phyloP scores from a whole-genome alignment of 1,140 invertebrate genomes.

The Orchestia grillus region DNA sequence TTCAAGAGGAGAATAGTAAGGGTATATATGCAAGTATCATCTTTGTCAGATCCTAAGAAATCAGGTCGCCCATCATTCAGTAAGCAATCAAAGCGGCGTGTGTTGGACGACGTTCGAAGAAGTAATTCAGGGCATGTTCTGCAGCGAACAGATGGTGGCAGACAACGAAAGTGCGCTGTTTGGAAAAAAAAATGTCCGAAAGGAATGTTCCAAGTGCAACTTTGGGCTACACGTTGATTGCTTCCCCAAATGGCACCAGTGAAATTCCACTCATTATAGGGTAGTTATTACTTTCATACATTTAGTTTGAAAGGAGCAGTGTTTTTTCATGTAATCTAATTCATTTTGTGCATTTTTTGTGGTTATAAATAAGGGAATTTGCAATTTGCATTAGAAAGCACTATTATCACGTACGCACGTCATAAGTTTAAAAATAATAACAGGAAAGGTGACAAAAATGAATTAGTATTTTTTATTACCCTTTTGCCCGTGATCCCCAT shows the following conservation, averaged over 20 bases:
- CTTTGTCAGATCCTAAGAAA: conserved; percentile 65
- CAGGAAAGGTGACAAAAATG: conserved; percentile 30
- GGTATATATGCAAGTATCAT: conserved; percentile 62
- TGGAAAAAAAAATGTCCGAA: conserved; percentile 67
- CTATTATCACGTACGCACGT: conserved; percentile 23
- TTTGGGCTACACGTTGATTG: conserved; percentile 57
- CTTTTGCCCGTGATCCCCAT: conserved; percentile 37
- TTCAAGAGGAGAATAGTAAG: conserved; percentile 63
- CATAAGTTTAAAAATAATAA: not conserved
- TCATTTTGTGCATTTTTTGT: conserved; percentile 43
- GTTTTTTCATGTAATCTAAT: conserved; percentile 36
- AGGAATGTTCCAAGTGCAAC: conserved; percentile 65
- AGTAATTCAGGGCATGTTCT: conserved; percentile 60
- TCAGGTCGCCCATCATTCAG: conserved; percentile 60
- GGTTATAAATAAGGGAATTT: conserved; percentile 33
- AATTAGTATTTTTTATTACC: conserved; percentile 18
- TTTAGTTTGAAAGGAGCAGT: conserved; percentile 35
- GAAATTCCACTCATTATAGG: conserved; percentile 42
- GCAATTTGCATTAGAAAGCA: conserved; percentile 35
- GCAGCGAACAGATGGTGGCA: conserved; percentile 64
- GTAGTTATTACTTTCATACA: conserved; percentile 15
- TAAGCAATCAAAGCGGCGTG: conserved; percentile 57
- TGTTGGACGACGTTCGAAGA: conserved; percentile 58
- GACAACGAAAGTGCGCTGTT: conserved; percentile 68
- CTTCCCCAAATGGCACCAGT: conserved; percentile 27